phyloP scores from a whole-genome alignment of 1,140 invertebrate species.

The Pantala flavescens region DNA sequence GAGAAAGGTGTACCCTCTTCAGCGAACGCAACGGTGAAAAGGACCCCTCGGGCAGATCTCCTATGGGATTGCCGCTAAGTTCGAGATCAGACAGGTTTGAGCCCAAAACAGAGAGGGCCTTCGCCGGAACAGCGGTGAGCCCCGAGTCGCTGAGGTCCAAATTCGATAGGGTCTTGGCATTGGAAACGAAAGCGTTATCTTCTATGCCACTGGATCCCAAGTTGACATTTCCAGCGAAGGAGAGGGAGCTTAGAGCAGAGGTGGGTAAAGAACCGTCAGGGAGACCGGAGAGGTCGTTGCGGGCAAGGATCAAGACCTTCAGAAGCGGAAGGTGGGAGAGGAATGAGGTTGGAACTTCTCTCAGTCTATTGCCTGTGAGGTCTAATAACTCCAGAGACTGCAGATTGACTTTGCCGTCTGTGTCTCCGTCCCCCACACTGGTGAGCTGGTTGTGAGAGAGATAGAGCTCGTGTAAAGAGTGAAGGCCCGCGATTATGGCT shows the following conservation, averaged over 20 bases:
- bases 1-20: neutral
- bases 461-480: constrained; percentile 56
- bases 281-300: constrained; percentile 68
- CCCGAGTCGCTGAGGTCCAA: constrained; percentile 74
- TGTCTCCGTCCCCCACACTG: neutral
- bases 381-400: constrained; percentile 8
- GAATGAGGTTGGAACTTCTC: constrained; percentile 35
- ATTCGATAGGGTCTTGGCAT: constrained; percentile 55
- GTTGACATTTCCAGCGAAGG: constrained; percentile 64
- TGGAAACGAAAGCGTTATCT: constrained; percentile 51
- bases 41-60: neutral
- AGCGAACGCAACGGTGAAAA: neutral
- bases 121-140: constrained; percentile 62
- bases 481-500: constrained; percentile 59
- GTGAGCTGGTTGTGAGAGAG: constrained; percentile 53
- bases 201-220: constrained; percentile 57
- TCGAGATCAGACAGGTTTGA: constrained; percentile 59
- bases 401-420: neutral
- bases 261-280: constrained; percentile 63
- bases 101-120: constrained; percentile 55
- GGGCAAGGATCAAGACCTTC: constrained; percentile 57
- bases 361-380: neutral
- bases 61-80: constrained; percentile 63
- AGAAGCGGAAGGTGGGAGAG: constrained; percentile 52
- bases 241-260: constrained; percentile 53